Evolutionary conservation across 2,113 vertebrate species (phyloP).

Genomic region (Perca schrenkii): DNA sequence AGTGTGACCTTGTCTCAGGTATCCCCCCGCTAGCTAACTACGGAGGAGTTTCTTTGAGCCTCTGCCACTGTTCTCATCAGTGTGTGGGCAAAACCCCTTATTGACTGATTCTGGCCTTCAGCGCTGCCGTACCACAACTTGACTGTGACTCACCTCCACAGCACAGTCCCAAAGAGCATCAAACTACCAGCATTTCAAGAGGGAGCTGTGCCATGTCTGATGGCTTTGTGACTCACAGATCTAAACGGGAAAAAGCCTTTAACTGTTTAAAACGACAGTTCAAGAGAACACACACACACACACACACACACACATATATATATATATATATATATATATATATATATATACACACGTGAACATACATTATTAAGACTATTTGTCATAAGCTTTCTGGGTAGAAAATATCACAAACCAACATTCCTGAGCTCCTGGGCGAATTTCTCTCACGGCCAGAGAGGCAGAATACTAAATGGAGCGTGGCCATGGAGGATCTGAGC

Average conservation of each 20-base stretch:
- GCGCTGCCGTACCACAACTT: constrained; percentile 44
- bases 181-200: constrained; percentile 34
- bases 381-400: neutral
- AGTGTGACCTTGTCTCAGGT: constrained; percentile 78
- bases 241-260: neutral
- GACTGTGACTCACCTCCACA: constrained; percentile 62
- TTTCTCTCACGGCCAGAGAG: constrained; percentile 50
- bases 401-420: constrained; percentile 43
- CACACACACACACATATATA: no score
- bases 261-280: constrained; percentile 29
- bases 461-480: constrained; percentile 68
- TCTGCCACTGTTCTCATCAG: constrained; percentile 63
- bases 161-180: constrained; percentile 41
- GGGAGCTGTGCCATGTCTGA: constrained; percentile 2
- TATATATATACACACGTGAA: neutral
- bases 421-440: constrained; percentile 45
- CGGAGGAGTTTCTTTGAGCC: constrained; percentile 70
- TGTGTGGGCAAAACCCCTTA: constrained; percentile 56
- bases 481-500: constrained; percentile 70
- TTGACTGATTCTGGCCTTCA: constrained; percentile 60
- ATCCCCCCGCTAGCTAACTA: constrained; percentile 54
- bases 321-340: no score
- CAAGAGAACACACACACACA: neutral
- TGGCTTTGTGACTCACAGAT: constrained; percentile 31
- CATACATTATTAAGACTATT: constrained; percentile 28